A percentile compares a stretch with the other conserved stretches of the same genome.
phyloP scores from a whole-genome alignment of 2,113 vertebrate species.

The Neofelis nebulosa region DNA sequence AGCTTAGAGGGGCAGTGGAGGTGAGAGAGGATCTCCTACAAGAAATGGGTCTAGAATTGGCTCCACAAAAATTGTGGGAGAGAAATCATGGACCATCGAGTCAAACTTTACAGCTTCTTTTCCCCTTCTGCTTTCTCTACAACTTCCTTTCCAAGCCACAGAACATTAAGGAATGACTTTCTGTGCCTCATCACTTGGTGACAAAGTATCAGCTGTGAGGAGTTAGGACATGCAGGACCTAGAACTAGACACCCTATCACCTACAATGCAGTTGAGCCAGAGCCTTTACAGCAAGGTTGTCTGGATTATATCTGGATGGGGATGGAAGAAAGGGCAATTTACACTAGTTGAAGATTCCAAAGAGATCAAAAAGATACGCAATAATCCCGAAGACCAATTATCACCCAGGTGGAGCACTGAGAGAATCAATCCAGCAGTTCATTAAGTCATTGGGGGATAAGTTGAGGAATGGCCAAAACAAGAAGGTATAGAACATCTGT shows the following conservation, averaged over 20 bases:
- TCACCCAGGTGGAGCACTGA: not conserved
- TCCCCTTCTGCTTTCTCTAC: not conserved
- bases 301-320: not conserved
- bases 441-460: not conserved
- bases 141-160: not conserved
- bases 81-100: not conserved
- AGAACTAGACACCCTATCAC: not conserved
- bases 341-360: not conserved
- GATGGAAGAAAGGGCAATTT: not conserved
- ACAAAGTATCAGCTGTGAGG: not conserved
- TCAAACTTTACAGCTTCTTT: not conserved
- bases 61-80: not conserved
- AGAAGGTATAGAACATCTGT: not conserved
- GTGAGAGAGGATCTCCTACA: not conserved
- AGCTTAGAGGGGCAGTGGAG: accelerated
- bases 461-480: not conserved
- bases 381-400: not conserved
- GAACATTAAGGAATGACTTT: not conserved
- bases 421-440: not conserved
- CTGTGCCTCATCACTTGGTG: not conserved
- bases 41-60: not conserved
- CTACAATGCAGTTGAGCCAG: not conserved
- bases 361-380: not conserved
- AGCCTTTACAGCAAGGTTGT: not conserved
- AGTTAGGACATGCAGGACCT: not conserved